phyloP scores from a whole-genome alignment of 2,113 vertebrate species.

The Elanoides forficatus region DNA sequence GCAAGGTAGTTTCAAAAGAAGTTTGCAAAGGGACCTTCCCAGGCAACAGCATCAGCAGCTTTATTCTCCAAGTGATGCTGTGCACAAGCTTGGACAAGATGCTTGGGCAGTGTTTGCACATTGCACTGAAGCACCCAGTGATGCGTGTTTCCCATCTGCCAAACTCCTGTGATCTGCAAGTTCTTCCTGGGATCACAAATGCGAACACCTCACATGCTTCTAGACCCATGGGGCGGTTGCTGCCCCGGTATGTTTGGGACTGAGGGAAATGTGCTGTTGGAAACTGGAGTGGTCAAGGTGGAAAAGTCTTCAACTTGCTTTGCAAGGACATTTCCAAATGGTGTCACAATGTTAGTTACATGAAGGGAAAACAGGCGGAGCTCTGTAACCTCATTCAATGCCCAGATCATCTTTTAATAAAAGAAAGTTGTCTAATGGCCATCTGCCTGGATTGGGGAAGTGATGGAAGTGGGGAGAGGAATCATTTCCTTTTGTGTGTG shows the following conservation, averaged over 20 bases:
- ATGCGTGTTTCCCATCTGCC: neutral
- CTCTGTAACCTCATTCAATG: neutral
- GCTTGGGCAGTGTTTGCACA: neutral
- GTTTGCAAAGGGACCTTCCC: neutral
- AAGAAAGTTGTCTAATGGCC: neutral
- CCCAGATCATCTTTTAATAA: neutral
- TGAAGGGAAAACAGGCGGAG: neutral
- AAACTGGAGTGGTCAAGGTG: neutral
- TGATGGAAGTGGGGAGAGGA: neutral
- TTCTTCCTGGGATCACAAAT: neutral
- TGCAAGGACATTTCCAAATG: neutral
- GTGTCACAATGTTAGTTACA: neutral
- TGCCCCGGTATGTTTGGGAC: neutral
- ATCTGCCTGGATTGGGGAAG: neutral
- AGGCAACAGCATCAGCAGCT: neutral
- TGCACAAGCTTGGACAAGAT: neutral
- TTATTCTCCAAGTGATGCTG: neutral
- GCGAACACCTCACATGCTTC: rapidly evolving
- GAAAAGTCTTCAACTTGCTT: neutral
- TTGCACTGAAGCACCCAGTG: neutral
- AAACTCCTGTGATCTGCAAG: neutral
- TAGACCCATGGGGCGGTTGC: rapidly evolving
- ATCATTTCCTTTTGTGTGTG: neutral
- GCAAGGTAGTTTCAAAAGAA: neutral
- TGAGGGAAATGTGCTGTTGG: neutral